Base-by-base conservation (phyloP, 2,888 invertebrate genomes). In the Drosophila algonquin region DNA sequence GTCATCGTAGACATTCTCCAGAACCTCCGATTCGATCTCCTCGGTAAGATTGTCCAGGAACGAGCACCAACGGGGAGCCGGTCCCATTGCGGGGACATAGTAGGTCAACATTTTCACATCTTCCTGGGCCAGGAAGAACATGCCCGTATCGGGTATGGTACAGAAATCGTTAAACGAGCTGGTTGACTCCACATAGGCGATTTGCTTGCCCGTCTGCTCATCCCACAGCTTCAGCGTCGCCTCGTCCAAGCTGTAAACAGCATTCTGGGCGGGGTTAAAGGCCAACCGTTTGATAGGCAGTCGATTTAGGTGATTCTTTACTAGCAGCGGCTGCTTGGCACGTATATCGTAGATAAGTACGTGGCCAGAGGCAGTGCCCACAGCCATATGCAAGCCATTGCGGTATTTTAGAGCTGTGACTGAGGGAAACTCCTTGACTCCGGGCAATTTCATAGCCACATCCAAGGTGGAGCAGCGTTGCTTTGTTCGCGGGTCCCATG, bases 21-120 rank as follows among this genome's bases (percentile, higher is more conserved):
- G 94, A 75, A 94, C 89, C 80, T 95, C 95, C 90, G 97, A 97
- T 92, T 99, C 99, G 80, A 99, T 93, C 93, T 99, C 99, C 92
- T 99, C 99, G 0, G 99, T 99, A 14, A 99, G 93, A 90, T 96
- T 97, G 91, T 99, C 99, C 65, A 99, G 94, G 93, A 98, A 99
- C 56, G 97, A 96, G 91, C 99, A 99, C 99, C 99, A 99, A 86
- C 94, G 95, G 0, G 99, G 99, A 1, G 99, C 99, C 21, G 99
- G 97, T 86, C 95, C 95, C 91, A 96, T 93, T 81, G 95, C 95
- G 56, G 99, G 99, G 76, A 99, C 95, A 90, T 98, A 99, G 92
- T 98, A 99, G 0, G 98, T 96, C 88, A 97, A 95, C 93, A 99
- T 97, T 93, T 99, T 98, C 35, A 96, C 95, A 82, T 96, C 96